phyloP scores from a whole-genome alignment of 2,113 vertebrate species.

The Stegastes partitus region DNA sequence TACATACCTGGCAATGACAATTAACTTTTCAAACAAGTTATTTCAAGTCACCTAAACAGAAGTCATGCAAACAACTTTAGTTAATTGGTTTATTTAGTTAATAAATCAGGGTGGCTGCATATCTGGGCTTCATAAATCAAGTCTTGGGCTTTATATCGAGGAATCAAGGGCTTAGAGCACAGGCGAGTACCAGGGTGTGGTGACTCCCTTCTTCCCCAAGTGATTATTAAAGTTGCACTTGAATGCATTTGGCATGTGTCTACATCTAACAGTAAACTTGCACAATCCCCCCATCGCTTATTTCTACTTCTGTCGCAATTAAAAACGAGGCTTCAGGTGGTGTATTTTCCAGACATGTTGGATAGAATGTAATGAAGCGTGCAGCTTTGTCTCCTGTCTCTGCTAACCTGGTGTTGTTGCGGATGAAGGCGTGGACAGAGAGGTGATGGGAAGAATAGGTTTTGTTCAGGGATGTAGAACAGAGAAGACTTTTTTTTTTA shows the following conservation, averaged over 20 bases:
- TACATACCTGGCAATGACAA: too few species aligned
- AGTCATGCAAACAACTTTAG: not conserved
- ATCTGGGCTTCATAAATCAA: not conserved
- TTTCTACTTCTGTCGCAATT: constrained; percentile 18
- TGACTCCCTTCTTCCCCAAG: not conserved
- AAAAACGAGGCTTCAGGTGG: constrained; percentile 11
- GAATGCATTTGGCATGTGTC: not conserved
- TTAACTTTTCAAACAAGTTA: constrained; percentile 6
- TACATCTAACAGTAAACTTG: constrained; percentile 4
- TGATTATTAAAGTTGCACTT: constrained; percentile 13
- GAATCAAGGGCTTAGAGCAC: not conserved
- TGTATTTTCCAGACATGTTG: constrained; percentile 39
- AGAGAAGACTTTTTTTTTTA: constrained; percentile 36
- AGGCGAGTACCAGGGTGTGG: not conserved
- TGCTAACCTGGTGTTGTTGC: constrained; percentile 30
- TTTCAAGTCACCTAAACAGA: constrained; percentile 3
- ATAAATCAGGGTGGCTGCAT: not conserved
- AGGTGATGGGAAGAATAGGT: constrained; percentile 18
- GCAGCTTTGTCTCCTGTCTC: constrained; percentile 19
- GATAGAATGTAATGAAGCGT: constrained; percentile 42
- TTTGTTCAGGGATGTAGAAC: constrained; percentile 30
- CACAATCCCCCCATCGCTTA: constrained; percentile 5
- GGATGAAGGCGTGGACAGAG: constrained; percentile 29
- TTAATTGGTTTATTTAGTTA: not conserved
- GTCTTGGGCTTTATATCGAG: not conserved